These are phyloP conservation scores for Tragelaphus strepsiceros DNA, from an alignment of 2,113 vertebrate species.

Conservation along the genomic window DNA sequence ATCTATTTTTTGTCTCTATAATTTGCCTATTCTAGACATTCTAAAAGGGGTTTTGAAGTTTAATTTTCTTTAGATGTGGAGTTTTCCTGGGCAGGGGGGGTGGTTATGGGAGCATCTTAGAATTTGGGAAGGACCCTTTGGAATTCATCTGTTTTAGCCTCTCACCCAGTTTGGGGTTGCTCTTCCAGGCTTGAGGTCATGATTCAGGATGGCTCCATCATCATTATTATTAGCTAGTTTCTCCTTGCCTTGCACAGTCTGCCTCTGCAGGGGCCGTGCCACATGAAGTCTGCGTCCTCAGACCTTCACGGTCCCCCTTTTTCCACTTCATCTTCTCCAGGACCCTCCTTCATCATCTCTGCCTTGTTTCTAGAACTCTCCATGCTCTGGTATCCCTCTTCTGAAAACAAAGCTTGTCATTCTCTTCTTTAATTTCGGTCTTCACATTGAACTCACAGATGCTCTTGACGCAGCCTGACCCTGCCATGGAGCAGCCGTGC, in stretches of 20 bases:
- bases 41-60: not conserved
- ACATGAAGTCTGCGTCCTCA: rapidly evolving
- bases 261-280: rapidly evolving
- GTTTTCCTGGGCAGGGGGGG: not conserved
- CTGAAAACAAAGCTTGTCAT: not conserved
- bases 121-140: not conserved
- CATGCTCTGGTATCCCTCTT: not conserved
- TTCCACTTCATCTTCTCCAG: not conserved
- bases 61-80: not conserved
- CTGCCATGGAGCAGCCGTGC: rapidly evolving
- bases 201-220: rapidly evolving
- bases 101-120: not conserved
- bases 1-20: not conserved
- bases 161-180: not conserved
- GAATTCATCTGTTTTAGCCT: not conserved
- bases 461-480: not conserved
- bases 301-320: not conserved
- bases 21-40: not conserved
- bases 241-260: rapidly evolving
- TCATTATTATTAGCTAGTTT: rapidly evolving
- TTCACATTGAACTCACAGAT: not conserved
- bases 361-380: not conserved
- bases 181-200: not conserved
- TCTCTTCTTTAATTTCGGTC: not conserved
- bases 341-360: not conserved